A percentile compares a stretch with the other conserved stretches of the same genome.
These are phyloP conservation scores for Orgyia antiqua DNA, from an alignment of 2,888 invertebrate species.

Conservation along the genomic window DNA sequence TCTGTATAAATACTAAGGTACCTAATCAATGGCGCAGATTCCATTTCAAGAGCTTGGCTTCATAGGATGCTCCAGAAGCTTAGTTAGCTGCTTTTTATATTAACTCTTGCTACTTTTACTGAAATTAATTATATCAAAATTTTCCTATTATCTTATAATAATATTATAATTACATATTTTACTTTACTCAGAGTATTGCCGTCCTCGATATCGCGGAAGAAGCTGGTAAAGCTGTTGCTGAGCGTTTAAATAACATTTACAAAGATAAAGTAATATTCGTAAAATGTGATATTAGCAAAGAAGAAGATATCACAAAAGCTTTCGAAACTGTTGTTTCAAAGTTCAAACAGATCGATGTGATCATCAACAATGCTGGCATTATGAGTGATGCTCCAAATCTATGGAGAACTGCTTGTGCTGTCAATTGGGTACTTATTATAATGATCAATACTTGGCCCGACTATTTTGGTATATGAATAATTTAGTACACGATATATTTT, in stretches of 20 bases:
- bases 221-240: conserved; percentile 27
- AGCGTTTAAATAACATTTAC: conserved; percentile 28
- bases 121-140: too few relatives aligned
- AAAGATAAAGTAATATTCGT: conserved; percentile 32
- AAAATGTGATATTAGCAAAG: conserved; percentile 43
- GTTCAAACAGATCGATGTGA: conserved; percentile 37
- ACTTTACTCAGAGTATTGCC: conserved; percentile 23
- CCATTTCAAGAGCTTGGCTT: too few relatives aligned
- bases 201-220: conserved; percentile 39
- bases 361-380: conserved; percentile 49
- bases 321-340: conserved; percentile 31
- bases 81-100: too few relatives aligned
- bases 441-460: neutral
- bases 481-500: too few relatives aligned
- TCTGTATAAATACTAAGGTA: too few relatives aligned
- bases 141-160: too few relatives aligned
- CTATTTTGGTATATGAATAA: too few relatives aligned
- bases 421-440: conserved; percentile 37
- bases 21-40: too few relatives aligned
- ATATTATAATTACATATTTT: too few relatives aligned
- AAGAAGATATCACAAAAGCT: conserved; percentile 28
- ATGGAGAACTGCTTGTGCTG: conserved; percentile 38
- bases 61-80: too few relatives aligned
- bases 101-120: too few relatives aligned
- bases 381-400: conserved; percentile 34